Percentiles rank a stretch among this genome's conserved stretches.
Conservation (phyloP, 2,888 invertebrate species). For the Metopia argyrocephala region DNA sequence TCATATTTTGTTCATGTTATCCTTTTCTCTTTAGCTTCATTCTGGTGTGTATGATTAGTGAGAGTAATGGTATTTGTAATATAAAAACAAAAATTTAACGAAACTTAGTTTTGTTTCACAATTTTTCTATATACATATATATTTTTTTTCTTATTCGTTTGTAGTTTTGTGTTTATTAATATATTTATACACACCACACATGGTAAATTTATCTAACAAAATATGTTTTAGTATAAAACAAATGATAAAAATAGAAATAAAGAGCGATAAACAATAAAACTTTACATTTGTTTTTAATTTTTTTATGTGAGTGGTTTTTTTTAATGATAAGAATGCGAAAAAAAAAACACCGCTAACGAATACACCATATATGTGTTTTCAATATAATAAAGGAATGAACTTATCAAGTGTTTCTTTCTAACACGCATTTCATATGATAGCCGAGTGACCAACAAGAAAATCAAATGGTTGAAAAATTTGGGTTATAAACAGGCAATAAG, state of each 20-base stretch:
- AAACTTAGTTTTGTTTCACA: constrained; percentile 27
- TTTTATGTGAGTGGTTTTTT: not conserved
- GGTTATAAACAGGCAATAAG: not conserved
- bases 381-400: constrained; percentile 19
- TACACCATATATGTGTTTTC: constrained; percentile 42
- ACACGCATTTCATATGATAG: constrained; percentile 16
- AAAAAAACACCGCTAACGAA: constrained; percentile 59
- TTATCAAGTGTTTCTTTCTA: constrained; percentile 45
- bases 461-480: not conserved
- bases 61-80: constrained; percentile 8
- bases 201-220: constrained; percentile 35
- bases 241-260: constrained; percentile 3
- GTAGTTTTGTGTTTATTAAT: constrained; percentile 18
- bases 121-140: too few relatives aligned
- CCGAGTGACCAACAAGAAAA: not conserved
- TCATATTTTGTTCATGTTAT: not conserved
- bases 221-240: not conserved
- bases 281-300: not conserved
- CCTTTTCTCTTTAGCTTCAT: not conserved
- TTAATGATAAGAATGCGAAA: constrained; percentile 16
- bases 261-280: constrained; percentile 5
- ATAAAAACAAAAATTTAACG: constrained; percentile 46
- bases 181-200: constrained; percentile 46
- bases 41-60: not conserved
- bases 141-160: not conserved